Base-by-base conservation (phyloP, 2,797 vertebrate species). In the Lagodon rhomboides region DNA sequence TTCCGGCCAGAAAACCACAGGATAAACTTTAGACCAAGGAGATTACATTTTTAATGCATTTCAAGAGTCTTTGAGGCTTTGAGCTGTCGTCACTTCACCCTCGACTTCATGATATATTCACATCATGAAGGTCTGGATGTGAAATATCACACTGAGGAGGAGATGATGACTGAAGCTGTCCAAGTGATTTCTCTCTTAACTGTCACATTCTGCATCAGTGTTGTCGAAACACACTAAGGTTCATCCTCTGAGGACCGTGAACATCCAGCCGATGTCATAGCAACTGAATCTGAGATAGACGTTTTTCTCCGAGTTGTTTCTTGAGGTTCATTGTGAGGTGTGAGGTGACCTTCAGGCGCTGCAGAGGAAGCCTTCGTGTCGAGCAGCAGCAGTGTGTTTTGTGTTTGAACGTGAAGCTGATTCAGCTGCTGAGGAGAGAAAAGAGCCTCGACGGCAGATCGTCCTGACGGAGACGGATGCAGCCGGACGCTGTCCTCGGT, bases 361-460 rank as follows among this genome's bases (percentile, higher is more conserved):
- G 66, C 59, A 41, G 63, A 20, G 23, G 38, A 61, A 59, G 23
- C 51, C 11, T 6, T 3, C 1, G n/a, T 15, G 10, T 38, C 18
- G 17, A 5, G 12, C 15, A 12, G 23, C 2, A 11, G 47, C 5
- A n/a, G n/a, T n/a, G 58, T 38, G 64, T 56, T 75, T 27, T 55
- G 16, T 27, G 22, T 41, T 53, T 54, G 6, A 49, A 23, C 51
- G 0, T n/a, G 67, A 66, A 65, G 61, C 67, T 62, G 68, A 77
- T 54, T 74, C 80, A 73, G 75, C 80, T 68, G 73, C 73, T 3
- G 58, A 46, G 62, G 25, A 67, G 53, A 43, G 61, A 51, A 72
- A 73, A 73, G n/a, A 15, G 58, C 70, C 10, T 0, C 30, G 18
- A 20, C 2, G 30, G 72, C 59, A 68, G 55, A 68, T 55, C n/a